Conservation (phyloP, 1,140 invertebrate species). For the Saxidomus purpurata region DNA sequence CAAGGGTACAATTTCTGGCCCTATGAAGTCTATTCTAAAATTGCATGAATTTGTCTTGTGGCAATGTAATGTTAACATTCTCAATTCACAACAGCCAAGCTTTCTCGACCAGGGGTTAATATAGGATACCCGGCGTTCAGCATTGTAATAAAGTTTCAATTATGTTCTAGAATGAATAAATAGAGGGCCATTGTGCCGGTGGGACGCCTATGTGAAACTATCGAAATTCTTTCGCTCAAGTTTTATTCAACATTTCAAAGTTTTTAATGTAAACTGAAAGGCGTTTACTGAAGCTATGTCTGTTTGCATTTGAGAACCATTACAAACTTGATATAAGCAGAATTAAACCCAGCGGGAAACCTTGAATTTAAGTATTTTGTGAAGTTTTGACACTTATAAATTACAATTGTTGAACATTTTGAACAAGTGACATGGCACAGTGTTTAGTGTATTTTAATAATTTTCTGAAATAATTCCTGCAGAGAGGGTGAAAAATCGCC, state of each 20-base stretch:
- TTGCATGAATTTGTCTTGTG: slow-evolving; percentile 58
- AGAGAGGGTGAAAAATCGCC: slow-evolving; percentile 56
- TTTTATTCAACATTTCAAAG: slow-evolving; percentile 59
- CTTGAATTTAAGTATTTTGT: slow-evolving; percentile 55
- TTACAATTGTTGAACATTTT: slow-evolving; percentile 57
- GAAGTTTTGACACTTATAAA: slow-evolving; percentile 68
- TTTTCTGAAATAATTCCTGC: slow-evolving; percentile 55
- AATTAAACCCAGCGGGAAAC: slow-evolving; percentile 48
- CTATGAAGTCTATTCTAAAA: slow-evolving; percentile 12
- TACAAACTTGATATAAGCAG: slow-evolving; percentile 62
- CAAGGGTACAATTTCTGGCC: slow-evolving; percentile 20
- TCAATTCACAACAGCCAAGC: slow-evolving; percentile 13
- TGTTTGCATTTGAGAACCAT: slow-evolving; percentile 61
- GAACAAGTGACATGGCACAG: slow-evolving; percentile 44
- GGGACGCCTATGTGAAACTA: slow-evolving; percentile 12
- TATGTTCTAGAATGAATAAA: slow-evolving; percentile 54
- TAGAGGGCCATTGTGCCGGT: slow-evolving; percentile 44
- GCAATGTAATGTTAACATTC: slow-evolving; percentile 52
- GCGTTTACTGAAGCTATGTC: slow-evolving; percentile 15
- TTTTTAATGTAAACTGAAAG: slow-evolving; percentile 44
- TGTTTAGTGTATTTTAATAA: slow-evolving; percentile 66
- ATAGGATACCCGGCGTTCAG: slow-evolving; percentile 30
- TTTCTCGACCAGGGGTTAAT: slow-evolving; percentile 48
- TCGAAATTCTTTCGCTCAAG: slow-evolving; percentile 44
- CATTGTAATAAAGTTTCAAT: slow-evolving; percentile 70